Percentiles rank a stretch among this genome's conserved stretches.
phyloP scores from a whole-genome alignment of 2,113 vertebrate genomes.

The Carollia perspicillata region DNA sequence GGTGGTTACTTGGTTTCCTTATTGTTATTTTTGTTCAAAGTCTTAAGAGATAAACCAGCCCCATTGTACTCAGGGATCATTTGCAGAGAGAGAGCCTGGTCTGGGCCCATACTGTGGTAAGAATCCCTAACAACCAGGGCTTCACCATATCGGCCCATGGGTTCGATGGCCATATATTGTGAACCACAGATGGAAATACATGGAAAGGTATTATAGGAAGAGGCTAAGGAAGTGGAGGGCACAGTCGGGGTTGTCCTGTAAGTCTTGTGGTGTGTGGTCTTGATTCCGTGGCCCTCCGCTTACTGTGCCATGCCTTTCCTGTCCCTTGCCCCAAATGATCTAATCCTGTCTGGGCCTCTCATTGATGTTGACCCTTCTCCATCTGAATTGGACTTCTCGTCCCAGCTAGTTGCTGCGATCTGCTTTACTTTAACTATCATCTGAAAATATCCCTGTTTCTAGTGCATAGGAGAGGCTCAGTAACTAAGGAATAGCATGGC shows the following conservation, averaged over 20 bases:
- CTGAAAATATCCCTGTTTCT: background rate
- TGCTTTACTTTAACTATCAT: background rate
- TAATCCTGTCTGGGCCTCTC: background rate
- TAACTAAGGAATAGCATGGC: background rate
- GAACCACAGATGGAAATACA: background rate
- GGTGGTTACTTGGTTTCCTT: background rate
- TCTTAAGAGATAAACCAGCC: background rate
- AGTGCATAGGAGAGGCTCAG: background rate
- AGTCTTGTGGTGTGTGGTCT: background rate
- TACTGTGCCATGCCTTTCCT: background rate
- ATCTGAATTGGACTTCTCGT: background rate
- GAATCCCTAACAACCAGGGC: background rate
- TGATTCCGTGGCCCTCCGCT: background rate
- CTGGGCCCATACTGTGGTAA: background rate
- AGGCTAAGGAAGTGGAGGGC: background rate
- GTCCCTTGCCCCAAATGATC: background rate
- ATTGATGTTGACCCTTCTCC: background rate
- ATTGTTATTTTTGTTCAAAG: background rate
- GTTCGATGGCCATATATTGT: background rate
- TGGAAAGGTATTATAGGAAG: slow-evolving; percentile 5
- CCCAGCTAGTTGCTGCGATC: background rate
- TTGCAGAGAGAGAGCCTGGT: background rate
- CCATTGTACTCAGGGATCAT: background rate
- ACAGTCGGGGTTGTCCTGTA: background rate
- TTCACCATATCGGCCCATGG: background rate